Evolutionary conservation across 2,797 vertebrate species (phyloP), one percentile per base, ranked within the genome.

Genomic region (Chelon auratus): DNA sequence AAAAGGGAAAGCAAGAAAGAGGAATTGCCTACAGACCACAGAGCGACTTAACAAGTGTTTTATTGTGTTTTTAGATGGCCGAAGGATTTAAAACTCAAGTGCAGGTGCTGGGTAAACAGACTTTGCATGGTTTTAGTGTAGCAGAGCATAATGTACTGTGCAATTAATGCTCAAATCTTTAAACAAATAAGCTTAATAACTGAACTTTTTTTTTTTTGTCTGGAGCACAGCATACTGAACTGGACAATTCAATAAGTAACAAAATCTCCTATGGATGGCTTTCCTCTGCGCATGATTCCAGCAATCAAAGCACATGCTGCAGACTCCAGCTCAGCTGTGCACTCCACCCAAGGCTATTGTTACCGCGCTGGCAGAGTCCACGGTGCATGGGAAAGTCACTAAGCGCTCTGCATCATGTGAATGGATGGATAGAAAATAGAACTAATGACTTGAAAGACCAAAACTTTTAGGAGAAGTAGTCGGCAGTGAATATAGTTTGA

Each of bases 331-430:
- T 86, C 88, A 91, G 90, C 86, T 91, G 86, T 84, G 85, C 73
- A 69, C 91, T 91, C 88, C 91, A 92, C 91, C 92, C 85, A 82
- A 62, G 72, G 72, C 89, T 90, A 87, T 85, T 86, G 90, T 92
- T 93, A 86, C 89, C 73, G 80, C 22, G 20, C 80, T 92, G 90
- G 87, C 92, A 81, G 73, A 24, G 51, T 73, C 67, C 72, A 33
- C 57, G 10, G 45, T 71, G 81, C 84, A 91, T 89, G 90, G 89
- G 87, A 92, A 93, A 92, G 90, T 86, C 91, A 90, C 87, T 88
- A 84, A 89, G 79, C 78, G 72, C 80, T 77, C 71, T 53, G 65
- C 63, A 76, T 65, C 75, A 68, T 81, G 73, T 80, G 84, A 81
- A 75, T 63, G 54, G 50, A 82, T 13, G 39, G 60, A 82, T 72